These are phyloP conservation scores for Callinectes sapidus DNA, from an alignment of 2,888 invertebrate species.

Conservation along the genomic window DNA sequence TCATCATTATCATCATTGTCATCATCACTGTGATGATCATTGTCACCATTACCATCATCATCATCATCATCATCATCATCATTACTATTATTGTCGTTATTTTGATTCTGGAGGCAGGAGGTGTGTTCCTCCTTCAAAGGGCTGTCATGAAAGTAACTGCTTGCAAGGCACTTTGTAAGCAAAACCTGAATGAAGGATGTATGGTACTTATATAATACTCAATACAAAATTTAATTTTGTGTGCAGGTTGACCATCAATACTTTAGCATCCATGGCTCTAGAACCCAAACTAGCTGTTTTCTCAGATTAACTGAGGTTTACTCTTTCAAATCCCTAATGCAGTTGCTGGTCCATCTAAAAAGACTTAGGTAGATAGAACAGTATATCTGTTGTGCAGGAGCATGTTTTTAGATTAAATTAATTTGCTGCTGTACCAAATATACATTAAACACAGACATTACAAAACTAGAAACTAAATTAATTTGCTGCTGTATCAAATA, in stretches of 20 bases:
- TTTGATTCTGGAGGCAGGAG: not conserved
- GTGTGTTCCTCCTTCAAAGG: not conserved
- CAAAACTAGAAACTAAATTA: no score
- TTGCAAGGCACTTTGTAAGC: not conserved
- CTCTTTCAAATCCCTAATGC: no score
- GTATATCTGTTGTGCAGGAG: no score
- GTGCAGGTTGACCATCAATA: not conserved
- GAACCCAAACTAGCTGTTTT: no score
- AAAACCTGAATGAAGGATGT: not conserved
- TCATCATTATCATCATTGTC: constrained; percentile 26
- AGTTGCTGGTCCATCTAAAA: no score
- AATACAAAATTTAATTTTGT: not conserved
- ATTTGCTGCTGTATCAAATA: no score
- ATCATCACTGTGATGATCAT: constrained; percentile 35
- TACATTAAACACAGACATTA: no score
- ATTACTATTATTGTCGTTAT: constrained; percentile 1
- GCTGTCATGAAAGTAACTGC: not conserved
- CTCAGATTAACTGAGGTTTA: no score
- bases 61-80: constrained; percentile 38
- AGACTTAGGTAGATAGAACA: no score
- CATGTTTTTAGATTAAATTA: no score
- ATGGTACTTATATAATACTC: not conserved
- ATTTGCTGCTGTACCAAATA: no score
- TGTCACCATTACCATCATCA: constrained; percentile 21
- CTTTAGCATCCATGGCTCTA: no score